These are phyloP conservation scores for Bovichtus diacanthus DNA, from an alignment of 2,797 vertebrate species.

Conservation along the genomic window DNA sequence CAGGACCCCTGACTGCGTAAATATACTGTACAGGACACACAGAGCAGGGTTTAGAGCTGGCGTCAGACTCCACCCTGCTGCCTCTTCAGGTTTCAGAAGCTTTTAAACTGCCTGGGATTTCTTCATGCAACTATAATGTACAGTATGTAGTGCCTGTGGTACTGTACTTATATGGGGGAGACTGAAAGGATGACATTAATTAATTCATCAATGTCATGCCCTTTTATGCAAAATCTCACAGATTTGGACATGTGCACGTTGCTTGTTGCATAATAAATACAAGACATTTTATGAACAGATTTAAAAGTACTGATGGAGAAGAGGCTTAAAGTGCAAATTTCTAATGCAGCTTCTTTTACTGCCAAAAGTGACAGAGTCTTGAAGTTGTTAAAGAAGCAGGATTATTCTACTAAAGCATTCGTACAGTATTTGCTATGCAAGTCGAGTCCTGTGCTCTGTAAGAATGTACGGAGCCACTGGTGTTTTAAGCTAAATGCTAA, in stretches of 20 bases:
- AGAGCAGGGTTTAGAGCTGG: constrained; percentile 44
- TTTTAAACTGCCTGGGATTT: constrained; percentile 43
- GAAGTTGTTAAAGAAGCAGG: background rate
- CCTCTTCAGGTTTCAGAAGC: constrained; percentile 36
- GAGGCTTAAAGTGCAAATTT: background rate
- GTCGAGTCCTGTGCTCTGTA: background rate
- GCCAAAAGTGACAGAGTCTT: background rate
- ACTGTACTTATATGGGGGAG: background rate
- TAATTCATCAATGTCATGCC: constrained; percentile 34
- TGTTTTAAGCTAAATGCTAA: background rate
- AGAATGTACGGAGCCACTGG: background rate
- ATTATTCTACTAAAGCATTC: background rate
- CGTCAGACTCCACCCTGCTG: constrained; percentile 40
- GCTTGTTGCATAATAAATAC: constrained; percentile 20
- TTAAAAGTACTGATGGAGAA: constrained; percentile 17
- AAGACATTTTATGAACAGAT: constrained; percentile 26
- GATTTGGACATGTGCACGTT: constrained; percentile 8
- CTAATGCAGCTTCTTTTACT: background rate
- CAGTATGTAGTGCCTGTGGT: constrained; percentile 17
- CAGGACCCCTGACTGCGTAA: constrained; percentile 68
- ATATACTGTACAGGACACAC: constrained; percentile 69
- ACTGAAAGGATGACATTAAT: constrained; percentile 33
- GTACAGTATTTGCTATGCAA: background rate
- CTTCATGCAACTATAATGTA: constrained; percentile 59
- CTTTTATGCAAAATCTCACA: constrained; percentile 27